Percentiles rank a stretch among this genome's conserved stretches.
Evolutionary conservation across 92 coral and sea anemone species (phyloP).

Genomic region (Epizoanthus fatuus): DNA sequence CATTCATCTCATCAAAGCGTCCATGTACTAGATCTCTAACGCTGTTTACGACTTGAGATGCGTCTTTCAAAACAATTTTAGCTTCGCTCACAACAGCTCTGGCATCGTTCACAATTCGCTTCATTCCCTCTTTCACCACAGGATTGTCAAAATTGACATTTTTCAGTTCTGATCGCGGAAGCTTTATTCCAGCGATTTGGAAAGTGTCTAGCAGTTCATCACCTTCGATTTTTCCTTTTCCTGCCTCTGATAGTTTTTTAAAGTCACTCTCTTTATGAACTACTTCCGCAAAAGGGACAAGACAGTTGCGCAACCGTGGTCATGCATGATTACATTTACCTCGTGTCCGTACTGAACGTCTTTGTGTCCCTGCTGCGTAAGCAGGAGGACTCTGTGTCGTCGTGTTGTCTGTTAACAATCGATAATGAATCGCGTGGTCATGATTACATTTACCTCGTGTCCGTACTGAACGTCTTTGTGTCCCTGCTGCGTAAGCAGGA

Average conservation of each 20-base stretch:
- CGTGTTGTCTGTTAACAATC: too few species aligned
- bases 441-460: too few species aligned
- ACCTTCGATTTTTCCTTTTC: background rate
- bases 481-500: too few species aligned
- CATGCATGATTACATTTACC: too few species aligned
- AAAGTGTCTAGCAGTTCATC: slow-evolving; percentile 3
- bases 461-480: too few species aligned
- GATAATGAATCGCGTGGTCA: too few species aligned
- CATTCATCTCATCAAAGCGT: slow-evolving; percentile 22
- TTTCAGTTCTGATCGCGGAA: slow-evolving; percentile 64
- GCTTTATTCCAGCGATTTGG: slow-evolving; percentile 46
- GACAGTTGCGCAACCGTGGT: too few species aligned
- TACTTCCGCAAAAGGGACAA: too few species aligned
- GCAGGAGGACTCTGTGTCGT: too few species aligned
- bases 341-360: too few species aligned
- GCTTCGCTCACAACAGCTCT: slow-evolving; percentile 78
- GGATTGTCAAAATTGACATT: slow-evolving; percentile 63
- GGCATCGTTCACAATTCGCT: slow-evolving; percentile 71
- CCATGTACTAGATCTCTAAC: slow-evolving; percentile 71
- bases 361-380: too few species aligned
- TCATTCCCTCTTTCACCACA: slow-evolving; percentile 62
- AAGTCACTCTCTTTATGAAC: background rate
- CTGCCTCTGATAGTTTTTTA: background rate
- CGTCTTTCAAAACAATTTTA: slow-evolving; percentile 76
- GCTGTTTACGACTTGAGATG: slow-evolving; percentile 70